Percentiles rank a stretch among this genome's conserved stretches.
Conservation (phyloP, 2,113 vertebrate genomes). For the Scatophagus argus region DNA sequence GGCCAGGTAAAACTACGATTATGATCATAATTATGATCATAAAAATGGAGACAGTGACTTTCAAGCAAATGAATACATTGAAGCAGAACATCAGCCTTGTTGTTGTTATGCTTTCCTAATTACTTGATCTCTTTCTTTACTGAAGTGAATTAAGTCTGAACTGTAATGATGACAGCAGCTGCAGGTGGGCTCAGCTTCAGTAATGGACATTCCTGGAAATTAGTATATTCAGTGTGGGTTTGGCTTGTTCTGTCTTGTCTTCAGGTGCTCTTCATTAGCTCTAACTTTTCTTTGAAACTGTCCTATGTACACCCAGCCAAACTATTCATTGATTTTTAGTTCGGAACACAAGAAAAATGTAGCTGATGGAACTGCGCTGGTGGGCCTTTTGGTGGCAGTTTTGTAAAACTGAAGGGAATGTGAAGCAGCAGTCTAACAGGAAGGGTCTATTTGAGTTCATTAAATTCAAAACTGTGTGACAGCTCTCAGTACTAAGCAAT, state of each 20-base stretch:
- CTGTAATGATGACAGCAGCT: slow-evolving; percentile 19
- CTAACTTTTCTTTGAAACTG: neutral
- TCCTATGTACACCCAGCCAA: neutral
- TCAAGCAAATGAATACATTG: slow-evolving; percentile 23
- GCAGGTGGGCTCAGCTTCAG: slow-evolving; percentile 30
- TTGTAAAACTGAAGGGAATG: neutral
- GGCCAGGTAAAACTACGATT: neutral
- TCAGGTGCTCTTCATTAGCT: neutral
- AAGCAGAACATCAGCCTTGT: slow-evolving; percentile 32
- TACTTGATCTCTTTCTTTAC: slow-evolving; percentile 23
- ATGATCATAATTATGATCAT: slow-evolving; percentile 25
- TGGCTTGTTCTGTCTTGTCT: neutral
- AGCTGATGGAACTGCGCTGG: neutral
- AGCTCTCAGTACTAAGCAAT: neutral
- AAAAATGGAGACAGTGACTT: slow-evolving; percentile 15
- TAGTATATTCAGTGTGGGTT: neutral
- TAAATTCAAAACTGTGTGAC: slow-evolving; percentile 5
- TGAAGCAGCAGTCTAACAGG: neutral
- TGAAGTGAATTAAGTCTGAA: slow-evolving; percentile 35
- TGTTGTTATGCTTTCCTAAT: slow-evolving; percentile 24
- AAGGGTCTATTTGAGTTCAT: neutral
- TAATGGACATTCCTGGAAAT: neutral
- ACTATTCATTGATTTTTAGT: neutral
- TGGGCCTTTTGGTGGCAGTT: neutral
- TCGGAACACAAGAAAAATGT: neutral